These are phyloP conservation scores for Caiman crocodilus DNA, from an alignment of 2,797 vertebrate genomes.

Conservation along the genomic window DNA sequence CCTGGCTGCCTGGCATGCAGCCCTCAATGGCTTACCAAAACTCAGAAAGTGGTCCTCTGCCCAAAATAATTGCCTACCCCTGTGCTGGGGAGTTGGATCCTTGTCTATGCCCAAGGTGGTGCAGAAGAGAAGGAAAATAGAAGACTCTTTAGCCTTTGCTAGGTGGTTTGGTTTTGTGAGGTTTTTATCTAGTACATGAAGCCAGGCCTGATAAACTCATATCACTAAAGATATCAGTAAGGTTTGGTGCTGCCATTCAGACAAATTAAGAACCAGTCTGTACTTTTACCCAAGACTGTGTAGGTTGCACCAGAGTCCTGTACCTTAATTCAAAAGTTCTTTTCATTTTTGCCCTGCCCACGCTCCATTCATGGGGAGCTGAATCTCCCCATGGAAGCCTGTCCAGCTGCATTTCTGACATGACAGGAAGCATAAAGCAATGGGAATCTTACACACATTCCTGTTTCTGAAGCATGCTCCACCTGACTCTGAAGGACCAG, in stretches of 20 bases:
- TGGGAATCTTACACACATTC: neutral
- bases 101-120: neutral
- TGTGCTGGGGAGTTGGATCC: neutral
- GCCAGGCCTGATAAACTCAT: neutral
- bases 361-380: neutral
- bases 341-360: neutral
- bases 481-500: neutral
- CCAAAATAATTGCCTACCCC: no score
- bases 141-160: neutral
- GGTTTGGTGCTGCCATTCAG: neutral
- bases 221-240: neutral
- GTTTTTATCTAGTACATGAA: no score
- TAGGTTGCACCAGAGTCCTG: neutral
- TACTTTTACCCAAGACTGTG: neutral
- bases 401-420: neutral
- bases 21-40: no score
- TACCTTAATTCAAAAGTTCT: neutral
- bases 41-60: no score
- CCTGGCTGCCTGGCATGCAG: no score
- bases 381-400: neutral
- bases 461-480: neutral
- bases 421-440: neutral
- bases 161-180: neutral
- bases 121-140: neutral
- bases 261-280: neutral